Base-by-base conservation (phyloP, 2,888 invertebrate genomes). In the Ephialtes manifestator region DNA sequence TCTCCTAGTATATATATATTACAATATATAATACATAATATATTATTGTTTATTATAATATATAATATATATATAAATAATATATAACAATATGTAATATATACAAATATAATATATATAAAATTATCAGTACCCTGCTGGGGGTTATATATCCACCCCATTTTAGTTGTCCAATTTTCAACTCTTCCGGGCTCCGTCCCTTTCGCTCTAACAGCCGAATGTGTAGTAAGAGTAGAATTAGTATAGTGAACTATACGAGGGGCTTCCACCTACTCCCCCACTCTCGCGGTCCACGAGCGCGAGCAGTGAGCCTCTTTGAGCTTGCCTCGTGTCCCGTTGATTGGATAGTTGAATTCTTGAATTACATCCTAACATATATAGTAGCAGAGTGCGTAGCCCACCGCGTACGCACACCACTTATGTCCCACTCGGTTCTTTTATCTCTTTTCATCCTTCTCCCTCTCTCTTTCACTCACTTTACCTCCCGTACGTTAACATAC, bases 281-380 rank as follows among this genome's bases (percentile, higher is more conserved):
- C 79, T 60, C 70, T 35, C n/a, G n/a, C 65, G 68, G 18, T 18
- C 43, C 28, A 24, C 11, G 15, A 24, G 65, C 79, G 74, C 76
- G 72, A 65, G 75, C 43, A 51, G 48, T 46, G 76, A 72, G 63
- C 81, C 75, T 78, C 84, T 79, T 65, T 58, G 75, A 71, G 75
- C 63, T 71, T 35, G 75, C 76, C 79, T 85, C 85, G 70, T 86
- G 87, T 85, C 87, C 84, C 88, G 87, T 87, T 88, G 89, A 89
- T 89, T 89, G 88, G 89, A 89, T 89, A 89, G 88, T 90, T 88
- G 88, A 89, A 90, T 88, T 90, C 90, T 90, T 90, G 90, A 90
- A 90, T 90, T 90, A 89, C 89, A 90, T 89, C 88, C 87, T 87
- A 87, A 89, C 88, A 88, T 89, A 90, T 90, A 89, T 89, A 88